A percentile compares a stretch with the other conserved stretches of the same genome.
phyloP scores from a whole-genome alignment of 2,797 vertebrate species.

The Anguilla obscura region DNA sequence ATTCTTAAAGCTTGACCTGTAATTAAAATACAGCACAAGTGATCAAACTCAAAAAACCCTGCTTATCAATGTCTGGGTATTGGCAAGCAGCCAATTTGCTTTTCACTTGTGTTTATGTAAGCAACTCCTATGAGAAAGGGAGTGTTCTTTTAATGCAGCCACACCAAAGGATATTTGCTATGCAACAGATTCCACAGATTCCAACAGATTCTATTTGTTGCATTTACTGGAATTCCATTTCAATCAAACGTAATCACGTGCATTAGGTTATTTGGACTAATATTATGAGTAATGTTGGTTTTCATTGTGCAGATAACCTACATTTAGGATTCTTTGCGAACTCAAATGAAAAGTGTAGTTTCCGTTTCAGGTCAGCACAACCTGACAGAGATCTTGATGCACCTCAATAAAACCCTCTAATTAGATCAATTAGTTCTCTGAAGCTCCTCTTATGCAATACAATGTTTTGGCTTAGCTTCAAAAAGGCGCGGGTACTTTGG shows the following conservation, averaged over 20 bases:
- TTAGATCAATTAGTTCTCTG: constrained; percentile 72
- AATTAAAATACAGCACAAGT: constrained; percentile 37
- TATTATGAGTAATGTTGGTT: background rate
- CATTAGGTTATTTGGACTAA: background rate
- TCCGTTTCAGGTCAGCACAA: constrained; percentile 45
- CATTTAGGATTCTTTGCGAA: background rate
- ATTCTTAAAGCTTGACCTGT: constrained; percentile 42
- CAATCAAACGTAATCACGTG: constrained; percentile 40
- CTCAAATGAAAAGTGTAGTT: constrained; percentile 48
- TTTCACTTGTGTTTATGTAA: constrained; percentile 56
- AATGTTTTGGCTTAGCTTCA: constrained; percentile 60
- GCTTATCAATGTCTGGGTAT: constrained; percentile 54
- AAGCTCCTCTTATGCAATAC: constrained; percentile 63
- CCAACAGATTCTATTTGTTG: constrained; percentile 33
- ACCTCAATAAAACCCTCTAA: constrained; percentile 62
- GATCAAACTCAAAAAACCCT: constrained; percentile 41
- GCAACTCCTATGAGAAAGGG: constrained; percentile 53
- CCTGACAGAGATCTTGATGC: constrained; percentile 47
- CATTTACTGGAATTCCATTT: constrained; percentile 58
- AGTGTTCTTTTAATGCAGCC: constrained; percentile 37
- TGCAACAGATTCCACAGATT: constrained; percentile 38
- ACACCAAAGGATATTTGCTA: constrained; percentile 45
- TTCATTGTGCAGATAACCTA: background rate
- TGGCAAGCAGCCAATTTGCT: constrained; percentile 48
- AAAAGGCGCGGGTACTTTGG: constrained; percentile 66